A percentile compares a stretch with the other conserved stretches of the same genome.
These are phyloP conservation scores for Spatula versicolor DNA, from an alignment of 2,797 vertebrate genomes.

Conservation along the genomic window DNA sequence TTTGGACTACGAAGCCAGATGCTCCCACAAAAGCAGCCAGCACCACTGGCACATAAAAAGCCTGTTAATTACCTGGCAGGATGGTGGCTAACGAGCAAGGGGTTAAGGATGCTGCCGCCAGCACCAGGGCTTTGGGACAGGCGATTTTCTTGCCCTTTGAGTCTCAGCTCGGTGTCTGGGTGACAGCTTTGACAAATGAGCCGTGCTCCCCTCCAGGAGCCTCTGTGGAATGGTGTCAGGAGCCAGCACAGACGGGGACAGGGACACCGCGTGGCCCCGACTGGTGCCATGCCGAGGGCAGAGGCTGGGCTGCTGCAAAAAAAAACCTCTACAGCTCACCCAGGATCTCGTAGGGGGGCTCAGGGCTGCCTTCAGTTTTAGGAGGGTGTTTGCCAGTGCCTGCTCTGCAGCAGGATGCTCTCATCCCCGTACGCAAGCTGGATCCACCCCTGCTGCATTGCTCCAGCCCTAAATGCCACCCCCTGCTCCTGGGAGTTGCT, in stretches of 20 bases:
- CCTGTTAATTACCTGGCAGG: background rate
- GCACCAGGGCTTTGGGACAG: background rate
- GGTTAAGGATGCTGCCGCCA: background rate
- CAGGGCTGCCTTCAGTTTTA: background rate
- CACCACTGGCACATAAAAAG: background rate
- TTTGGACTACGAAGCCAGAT: background rate
- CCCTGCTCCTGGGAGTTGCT: background rate
- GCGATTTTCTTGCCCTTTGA: background rate
- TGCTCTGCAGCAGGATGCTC: background rate
- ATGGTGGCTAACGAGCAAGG: background rate
- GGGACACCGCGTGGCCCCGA: accelerated
- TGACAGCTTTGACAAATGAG: background rate
- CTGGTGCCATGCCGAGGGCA: background rate
- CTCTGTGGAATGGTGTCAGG: background rate
- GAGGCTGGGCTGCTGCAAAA: background rate
- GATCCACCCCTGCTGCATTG: background rate
- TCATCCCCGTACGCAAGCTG: accelerated
- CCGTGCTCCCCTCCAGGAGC: background rate
- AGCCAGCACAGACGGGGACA: background rate
- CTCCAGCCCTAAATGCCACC: accelerated
- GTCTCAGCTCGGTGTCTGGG: accelerated
- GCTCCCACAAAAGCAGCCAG: background rate
- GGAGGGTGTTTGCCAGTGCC: background rate
- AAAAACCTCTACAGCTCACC: background rate
- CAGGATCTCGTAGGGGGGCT: background rate